phyloP scores from a whole-genome alignment of 2,797 vertebrate species.

The Betta splendens region DNA sequence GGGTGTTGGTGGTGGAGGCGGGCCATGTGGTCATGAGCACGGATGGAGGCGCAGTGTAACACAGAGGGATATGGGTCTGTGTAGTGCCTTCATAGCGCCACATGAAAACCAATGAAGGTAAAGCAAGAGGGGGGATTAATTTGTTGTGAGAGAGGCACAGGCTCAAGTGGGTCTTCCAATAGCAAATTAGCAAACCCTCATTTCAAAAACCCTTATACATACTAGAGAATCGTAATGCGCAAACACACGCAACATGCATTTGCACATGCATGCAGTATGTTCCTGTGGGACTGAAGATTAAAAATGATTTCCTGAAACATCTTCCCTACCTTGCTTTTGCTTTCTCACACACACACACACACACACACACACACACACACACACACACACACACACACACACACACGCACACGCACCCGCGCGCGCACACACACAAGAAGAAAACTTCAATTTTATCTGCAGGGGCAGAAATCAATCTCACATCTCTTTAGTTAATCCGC shows the following conservation, averaged over 20 bases:
- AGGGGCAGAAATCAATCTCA: slow-evolving; percentile 97
- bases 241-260: slow-evolving; percentile 61
- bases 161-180: slow-evolving; percentile 83
- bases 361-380: slow-evolving; percentile 9
- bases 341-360: slow-evolving; percentile 22
- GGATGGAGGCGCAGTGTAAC: slow-evolving; percentile 30
- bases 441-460: slow-evolving; percentile 83
- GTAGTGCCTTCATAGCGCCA: slow-evolving; percentile 46
- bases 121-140: slow-evolving; percentile 67
- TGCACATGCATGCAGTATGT: slow-evolving; percentile 47
- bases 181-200: slow-evolving; percentile 87
- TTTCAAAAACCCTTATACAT: slow-evolving; percentile 71
- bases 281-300: slow-evolving; percentile 23
- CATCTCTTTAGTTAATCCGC: slow-evolving; percentile 98
- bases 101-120: slow-evolving; percentile 72
- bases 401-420: slow-evolving; percentile 12
- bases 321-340: slow-evolving; percentile 14
- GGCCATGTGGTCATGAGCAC: slow-evolving; percentile 18
- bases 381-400: slow-evolving; percentile 44
- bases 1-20: slow-evolving; percentile 37
- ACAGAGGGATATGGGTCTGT: slow-evolving; percentile 37
- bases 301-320: slow-evolving; percentile 28
- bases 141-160: slow-evolving; percentile 72
- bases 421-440: slow-evolving; percentile 44
- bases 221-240: slow-evolving; percentile 59